Evolutionary conservation across 2,888 invertebrate species (phyloP).

Genomic region (Seira ritae): DNA sequence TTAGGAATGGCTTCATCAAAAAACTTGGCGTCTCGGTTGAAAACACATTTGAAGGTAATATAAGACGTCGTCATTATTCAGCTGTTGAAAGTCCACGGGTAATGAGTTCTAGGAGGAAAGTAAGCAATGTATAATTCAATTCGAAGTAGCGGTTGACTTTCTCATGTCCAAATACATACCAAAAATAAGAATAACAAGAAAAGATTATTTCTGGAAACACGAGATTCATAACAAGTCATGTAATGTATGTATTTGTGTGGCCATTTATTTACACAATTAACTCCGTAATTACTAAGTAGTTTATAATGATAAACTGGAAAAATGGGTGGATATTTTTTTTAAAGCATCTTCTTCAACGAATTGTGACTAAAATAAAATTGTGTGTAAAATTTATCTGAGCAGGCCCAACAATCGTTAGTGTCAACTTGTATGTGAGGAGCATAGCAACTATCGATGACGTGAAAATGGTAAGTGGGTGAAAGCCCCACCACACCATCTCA

Average conservation of each 20-base stretch:
- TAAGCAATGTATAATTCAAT: neutral
- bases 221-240: too few species aligned
- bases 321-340: neutral
- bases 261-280: too few species aligned
- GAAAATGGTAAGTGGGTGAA: conserved; percentile 93
- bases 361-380: conserved; percentile 21
- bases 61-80: conserved; percentile 3
- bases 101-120: neutral
- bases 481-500: conserved; percentile 68
- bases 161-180: neutral
- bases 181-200: neutral
- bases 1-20: neutral
- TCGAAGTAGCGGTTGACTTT: neutral
- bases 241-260: too few species aligned
- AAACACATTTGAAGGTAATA: neutral
- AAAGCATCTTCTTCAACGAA: neutral
- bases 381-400: conserved; percentile 68
- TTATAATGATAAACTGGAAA: too few species aligned
- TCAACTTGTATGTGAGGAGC: conserved; percentile 98
- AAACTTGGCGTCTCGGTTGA: neutral
- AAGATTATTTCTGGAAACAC: too few species aligned
- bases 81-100: conserved; percentile 5
- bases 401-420: conserved; percentile 96
- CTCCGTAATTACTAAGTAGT: too few species aligned
- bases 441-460: conserved; percentile 99